These are phyloP conservation scores for Mormyrus iriodes DNA, from an alignment of 2,113 vertebrate species.

Conservation along the genomic window DNA sequence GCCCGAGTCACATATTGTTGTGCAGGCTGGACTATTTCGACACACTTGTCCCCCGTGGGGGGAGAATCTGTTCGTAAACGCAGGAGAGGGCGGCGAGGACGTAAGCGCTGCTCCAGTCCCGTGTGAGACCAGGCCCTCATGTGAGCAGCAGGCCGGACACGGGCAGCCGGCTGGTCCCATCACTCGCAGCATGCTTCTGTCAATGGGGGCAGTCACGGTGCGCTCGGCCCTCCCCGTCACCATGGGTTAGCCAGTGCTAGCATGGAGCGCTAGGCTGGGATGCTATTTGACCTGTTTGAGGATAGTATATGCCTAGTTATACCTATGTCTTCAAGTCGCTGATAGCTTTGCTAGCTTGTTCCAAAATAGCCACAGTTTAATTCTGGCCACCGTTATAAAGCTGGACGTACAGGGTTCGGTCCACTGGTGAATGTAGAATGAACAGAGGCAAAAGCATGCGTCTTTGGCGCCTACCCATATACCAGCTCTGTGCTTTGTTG, in stretches of 20 bases:
- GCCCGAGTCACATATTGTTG: neutral
- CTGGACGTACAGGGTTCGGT: neutral
- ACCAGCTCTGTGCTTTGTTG: neutral
- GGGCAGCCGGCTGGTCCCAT: neutral
- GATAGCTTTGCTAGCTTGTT: neutral
- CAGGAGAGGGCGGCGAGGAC: neutral
- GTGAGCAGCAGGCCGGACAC: neutral
- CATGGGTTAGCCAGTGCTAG: neutral
- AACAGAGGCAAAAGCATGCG: neutral
- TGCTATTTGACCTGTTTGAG: neutral
- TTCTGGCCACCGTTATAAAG: neutral
- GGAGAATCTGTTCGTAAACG: neutral
- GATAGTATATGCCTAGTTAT: neutral
- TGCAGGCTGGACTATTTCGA: neutral
- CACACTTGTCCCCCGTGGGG: constrained; percentile 5
- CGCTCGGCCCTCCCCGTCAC: neutral
- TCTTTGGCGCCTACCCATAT: neutral
- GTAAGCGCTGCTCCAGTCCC: neutral
- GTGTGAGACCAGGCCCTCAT: neutral
- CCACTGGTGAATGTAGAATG: neutral
- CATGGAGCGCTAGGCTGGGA: neutral
- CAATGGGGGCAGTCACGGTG: neutral
- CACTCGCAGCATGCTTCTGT: neutral
- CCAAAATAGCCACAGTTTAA: neutral
- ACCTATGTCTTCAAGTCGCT: neutral